Conservation (phyloP, 1,140 invertebrate genomes). For the Glossosoma conforme region DNA sequence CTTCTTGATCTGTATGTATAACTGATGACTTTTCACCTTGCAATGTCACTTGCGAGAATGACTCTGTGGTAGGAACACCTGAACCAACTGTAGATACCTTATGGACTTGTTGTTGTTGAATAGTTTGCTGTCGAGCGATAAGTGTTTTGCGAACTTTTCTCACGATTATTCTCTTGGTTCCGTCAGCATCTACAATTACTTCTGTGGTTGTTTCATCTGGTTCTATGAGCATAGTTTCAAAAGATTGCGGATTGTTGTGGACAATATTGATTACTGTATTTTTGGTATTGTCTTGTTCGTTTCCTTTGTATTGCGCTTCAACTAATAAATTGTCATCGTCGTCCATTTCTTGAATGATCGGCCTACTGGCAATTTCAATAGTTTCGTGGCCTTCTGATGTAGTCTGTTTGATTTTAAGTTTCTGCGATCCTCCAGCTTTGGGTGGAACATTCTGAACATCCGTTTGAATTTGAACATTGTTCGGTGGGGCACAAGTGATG, state of each 20-base stretch:
- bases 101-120: constrained; percentile 46
- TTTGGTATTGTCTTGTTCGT: constrained; percentile 41
- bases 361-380: constrained; percentile 69
- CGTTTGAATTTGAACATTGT: constrained; percentile 58
- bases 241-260: constrained; percentile 64
- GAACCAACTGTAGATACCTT: constrained; percentile 39
- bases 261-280: constrained; percentile 60
- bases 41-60: constrained; percentile 62
- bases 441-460: constrained; percentile 40
- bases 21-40: constrained; percentile 59
- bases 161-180: constrained; percentile 74
- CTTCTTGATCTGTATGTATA: constrained; percentile 57
- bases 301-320: constrained; percentile 66
- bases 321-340: constrained; percentile 55
- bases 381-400: constrained; percentile 65
- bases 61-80: constrained; percentile 48
- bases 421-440: constrained; percentile 51
- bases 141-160: constrained; percentile 59
- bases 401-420: constrained; percentile 65
- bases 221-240: constrained; percentile 71
- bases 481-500: constrained; percentile 47
- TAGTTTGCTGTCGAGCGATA: constrained; percentile 49
- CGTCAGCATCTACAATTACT: constrained; percentile 72
- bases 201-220: constrained; percentile 73
- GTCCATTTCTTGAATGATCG: constrained; percentile 48